Evolutionary conservation across 2,113 vertebrate species (phyloP), one percentile per base, ranked within the genome.

Genomic region (Stegostoma tigrinum): DNA sequence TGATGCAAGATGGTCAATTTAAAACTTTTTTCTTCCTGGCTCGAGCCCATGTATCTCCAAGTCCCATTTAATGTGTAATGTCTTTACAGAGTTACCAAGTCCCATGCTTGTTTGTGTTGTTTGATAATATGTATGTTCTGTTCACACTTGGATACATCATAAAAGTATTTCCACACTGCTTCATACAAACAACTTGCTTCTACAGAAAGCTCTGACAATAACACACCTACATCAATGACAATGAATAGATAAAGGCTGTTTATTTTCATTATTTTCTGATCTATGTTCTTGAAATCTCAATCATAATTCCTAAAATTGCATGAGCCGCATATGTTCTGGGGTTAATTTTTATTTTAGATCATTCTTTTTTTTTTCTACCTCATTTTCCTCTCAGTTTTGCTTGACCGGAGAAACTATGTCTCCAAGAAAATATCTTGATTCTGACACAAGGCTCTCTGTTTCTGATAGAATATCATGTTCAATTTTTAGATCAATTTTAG

Each of bases 91-190:
- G 45, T 87, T 87, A 87, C 7, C 8, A 19, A 52, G 85, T 8
- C 52, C 23, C 12, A 48, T 55, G 23, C 2, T 55, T 30, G 24
- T 89, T 89, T 48, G 27, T 27, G 30, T 4, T 1, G 24, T 30
- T 89, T 89, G 86, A 55, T 89, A 89, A 24, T 89, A 89, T 52
- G 86, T 89, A 89, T 48, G 52, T 89, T 89, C 86, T 89, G 45
- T 12, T 55, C 48, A 48, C 8, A 89, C 48, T 55, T 89, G 0
- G 48, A 89, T 89, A 55, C 86, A 89, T 89, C 86, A 12, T 55
- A 52, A 89, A 89, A 89, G 6, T 89, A 87, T 87, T 87, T 52
- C 85, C 85, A 42, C 19, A 42, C n/a, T 80, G 38, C 10, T 85
- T 55, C 27, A 30, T 52, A 55, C 21, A 52, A 87, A 45, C 23